phyloP scores from a whole-genome alignment of 2,888 invertebrate genomes.

The Drosophila macrothrix region DNA sequence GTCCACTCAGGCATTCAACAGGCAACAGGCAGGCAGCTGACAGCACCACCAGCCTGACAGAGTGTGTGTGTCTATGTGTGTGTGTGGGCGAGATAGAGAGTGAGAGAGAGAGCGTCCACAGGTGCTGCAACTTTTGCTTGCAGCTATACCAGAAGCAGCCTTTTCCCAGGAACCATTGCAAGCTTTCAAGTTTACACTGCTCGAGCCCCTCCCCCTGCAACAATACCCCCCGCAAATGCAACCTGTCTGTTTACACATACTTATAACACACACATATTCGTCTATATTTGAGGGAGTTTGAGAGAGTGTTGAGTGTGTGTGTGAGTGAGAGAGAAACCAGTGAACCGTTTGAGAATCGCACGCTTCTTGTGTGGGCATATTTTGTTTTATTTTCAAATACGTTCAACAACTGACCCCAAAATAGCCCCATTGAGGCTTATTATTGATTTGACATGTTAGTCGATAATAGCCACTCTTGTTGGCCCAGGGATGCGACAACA shows the following conservation, averaged over 20 bases:
- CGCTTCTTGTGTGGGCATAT: constrained; percentile 16
- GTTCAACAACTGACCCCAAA: constrained; percentile 35
- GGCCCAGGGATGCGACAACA: constrained; percentile 9
- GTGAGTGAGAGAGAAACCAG: constrained; percentile 23
- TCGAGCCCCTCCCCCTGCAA: constrained; percentile 19
- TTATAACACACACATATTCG: background rate
- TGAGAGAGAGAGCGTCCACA: constrained; percentile 23
- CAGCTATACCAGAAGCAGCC: constrained; percentile 24
- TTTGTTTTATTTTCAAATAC: constrained; percentile 21
- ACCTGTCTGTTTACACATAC: background rate
- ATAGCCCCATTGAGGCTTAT: constrained; percentile 30
- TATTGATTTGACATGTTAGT: constrained; percentile 39
- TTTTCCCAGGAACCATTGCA: constrained; percentile 39
- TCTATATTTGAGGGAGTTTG: constrained; percentile 13
- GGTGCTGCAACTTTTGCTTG: constrained; percentile 39
- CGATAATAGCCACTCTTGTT: background rate
- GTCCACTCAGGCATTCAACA: constrained; percentile 66
- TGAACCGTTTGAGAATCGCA: constrained; percentile 45
- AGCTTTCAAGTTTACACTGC: constrained; percentile 45
- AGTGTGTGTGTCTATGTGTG: background rate
- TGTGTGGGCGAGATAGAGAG: background rate
- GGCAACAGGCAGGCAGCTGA: constrained; percentile 53
- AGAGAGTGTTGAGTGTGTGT: background rate
- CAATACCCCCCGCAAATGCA: background rate
- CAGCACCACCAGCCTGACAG: background rate